Base-by-base conservation (phyloP, 2,113 vertebrate species). In the Ibidorhyncha struthersii region DNA sequence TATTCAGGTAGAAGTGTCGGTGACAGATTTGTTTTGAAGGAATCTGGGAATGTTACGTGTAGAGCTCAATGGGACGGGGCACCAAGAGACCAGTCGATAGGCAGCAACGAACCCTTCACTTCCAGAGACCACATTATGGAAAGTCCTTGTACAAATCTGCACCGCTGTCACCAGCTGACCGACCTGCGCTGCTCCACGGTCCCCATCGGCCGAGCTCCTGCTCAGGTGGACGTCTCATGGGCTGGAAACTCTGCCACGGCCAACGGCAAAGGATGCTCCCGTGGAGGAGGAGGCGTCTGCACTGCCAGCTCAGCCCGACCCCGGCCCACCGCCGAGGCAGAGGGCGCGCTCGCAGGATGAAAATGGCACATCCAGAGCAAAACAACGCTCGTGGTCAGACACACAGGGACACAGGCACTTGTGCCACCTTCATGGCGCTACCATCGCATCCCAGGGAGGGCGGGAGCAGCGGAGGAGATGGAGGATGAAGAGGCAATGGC, bases 391-490 rank as follows among this genome's bases (percentile, higher is more conserved):
- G 1, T 5, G 3, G 32, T 34, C 18, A 36, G 43, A 27, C 36
- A n/a, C 2, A 1, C 1, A 3, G 17, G 29, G 16, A 40, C 17
- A 6, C 3, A 3, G 41, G 65, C 80, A 23, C 81, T 8, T 10
- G 1, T 11, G 3, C 14, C 19, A 1, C 18, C 55, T 59, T 27
- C 56, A 4, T 6, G 1, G 36, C 3, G 3, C 36, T 7, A 11
- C 34, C 7, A 2, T 20, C 12, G 13, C 9, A 1, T 10, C 34
- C 43, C 18, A 13, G n/a, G 22, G 30, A 80, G 38, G 40, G 40
- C 25, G 9, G 34, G 40, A 47, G 65, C 55, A 47, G 26, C 2
- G 18, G 34, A 25, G 58, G 17, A 45, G 23, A 45, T 9, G 27
- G 27, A 62, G 43, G 73, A 36, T 12, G 14, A 14, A 10, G 9